Evolutionary conservation across 1,140 invertebrate species (phyloP).

Genomic region (Pectinophora gossypiella): DNA sequence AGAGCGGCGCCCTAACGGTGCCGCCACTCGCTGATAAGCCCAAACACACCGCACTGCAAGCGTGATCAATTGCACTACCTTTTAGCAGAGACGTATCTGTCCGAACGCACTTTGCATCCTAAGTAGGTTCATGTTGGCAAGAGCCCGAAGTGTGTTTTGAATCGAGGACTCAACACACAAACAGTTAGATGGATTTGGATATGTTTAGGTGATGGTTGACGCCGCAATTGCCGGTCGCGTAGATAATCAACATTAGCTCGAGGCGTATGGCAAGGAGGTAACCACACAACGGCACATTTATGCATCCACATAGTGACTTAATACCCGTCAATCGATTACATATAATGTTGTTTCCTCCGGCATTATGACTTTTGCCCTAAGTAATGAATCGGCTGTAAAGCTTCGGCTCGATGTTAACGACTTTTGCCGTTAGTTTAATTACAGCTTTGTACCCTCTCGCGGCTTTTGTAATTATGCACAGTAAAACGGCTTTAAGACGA

Average conservation of each 20-base stretch:
- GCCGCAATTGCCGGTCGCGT: neutral
- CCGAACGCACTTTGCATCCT: neutral
- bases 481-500: slow-evolving; percentile 52
- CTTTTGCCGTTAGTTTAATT: slow-evolving; percentile 62
- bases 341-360: slow-evolving; percentile 18
- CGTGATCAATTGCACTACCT: slow-evolving; percentile 20
- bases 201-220: too few species aligned
- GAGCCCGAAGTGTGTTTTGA: neutral
- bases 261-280: neutral
- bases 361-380: slow-evolving; percentile 39
- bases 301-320: slow-evolving; percentile 11
- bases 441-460: slow-evolving; percentile 47
- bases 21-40: slow-evolving; percentile 16
- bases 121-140: neutral
- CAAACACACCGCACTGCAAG: slow-evolving; percentile 19
- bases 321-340: slow-evolving; percentile 30
- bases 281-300: slow-evolving; percentile 19
- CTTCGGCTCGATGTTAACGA: slow-evolving; percentile 44
- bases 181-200: too few species aligned
- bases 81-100: slow-evolving; percentile 7
- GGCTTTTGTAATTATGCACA: slow-evolving; percentile 53
- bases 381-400: slow-evolving; percentile 36
- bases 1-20: slow-evolving; percentile 18
- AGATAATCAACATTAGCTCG: neutral
- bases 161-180: too few species aligned